Base-by-base conservation (phyloP, 2,797 vertebrate genomes). In the Leptodactylus fallax region DNA sequence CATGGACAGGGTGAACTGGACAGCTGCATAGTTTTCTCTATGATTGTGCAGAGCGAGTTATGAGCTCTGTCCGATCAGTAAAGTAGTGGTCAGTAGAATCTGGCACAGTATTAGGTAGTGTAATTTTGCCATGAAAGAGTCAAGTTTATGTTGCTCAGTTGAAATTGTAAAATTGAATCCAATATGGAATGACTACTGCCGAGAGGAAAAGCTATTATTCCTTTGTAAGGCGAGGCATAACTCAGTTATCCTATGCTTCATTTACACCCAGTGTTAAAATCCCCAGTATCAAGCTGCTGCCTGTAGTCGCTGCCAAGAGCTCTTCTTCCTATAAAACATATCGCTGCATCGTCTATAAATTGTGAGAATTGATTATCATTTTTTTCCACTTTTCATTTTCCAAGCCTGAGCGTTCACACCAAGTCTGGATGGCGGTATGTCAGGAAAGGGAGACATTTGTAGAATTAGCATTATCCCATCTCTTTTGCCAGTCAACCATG, bases 401-500 rank as follows among this genome's bases (percentile, higher is more conserved):
- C 49, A 14, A 69, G 47, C 11, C 11, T 60, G 25, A 80, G 19
- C 56, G 16, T 14, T 83, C 25, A 45, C 81, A 83, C 81, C 23
- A 36, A 36, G 65, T 27, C 81, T 56, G 49, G 47, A 51, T 55
- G 25, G 77, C 27, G 23, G 16, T 55, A 14, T 36, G 63, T 13
- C 47, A 7, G 51, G 11, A 9, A 69, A 55, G 7, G 65, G 67
- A 72, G 53, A 72, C 9, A 36, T 82, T 51, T 17, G 21, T 56
- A 83, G 69, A 83, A 83, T 56, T 71, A 55, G 19, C 67, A 83
- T 58, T 21, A 71, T 72, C 72, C 36, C 55, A 72, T 83, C 65
- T 83, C 51, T 69, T 71, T 83, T 51, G 6, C 27, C 25, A 36
- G 17, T 45, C 65, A 72, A 72, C 81, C 67, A 58, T 83, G 81